Conservation (phyloP, 2,113 vertebrate genomes). For the Taxidea taxus region DNA sequence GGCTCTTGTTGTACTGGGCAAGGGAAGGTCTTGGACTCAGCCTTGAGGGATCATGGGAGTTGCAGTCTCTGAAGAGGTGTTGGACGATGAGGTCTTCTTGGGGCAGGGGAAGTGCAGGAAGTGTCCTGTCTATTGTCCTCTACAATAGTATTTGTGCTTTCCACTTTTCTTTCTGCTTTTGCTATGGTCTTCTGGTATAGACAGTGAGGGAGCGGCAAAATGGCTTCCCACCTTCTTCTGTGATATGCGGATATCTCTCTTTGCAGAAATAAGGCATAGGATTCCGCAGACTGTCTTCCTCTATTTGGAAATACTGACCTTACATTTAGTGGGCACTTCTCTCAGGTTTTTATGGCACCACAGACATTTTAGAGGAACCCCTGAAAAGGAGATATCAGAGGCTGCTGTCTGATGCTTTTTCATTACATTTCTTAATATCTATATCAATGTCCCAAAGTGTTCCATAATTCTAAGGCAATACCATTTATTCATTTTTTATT, state of each 20-base stretch:
- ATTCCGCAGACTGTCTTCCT: neutral
- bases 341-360: neutral
- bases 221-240: neutral
- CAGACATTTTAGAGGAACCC: neutral
- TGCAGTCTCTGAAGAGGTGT: neutral
- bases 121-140: neutral
- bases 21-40: neutral
- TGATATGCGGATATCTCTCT: neutral
- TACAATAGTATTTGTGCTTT: neutral
- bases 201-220: neutral
- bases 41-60: neutral
- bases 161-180: neutral
- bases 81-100: neutral
- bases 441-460: conserved; percentile 14
- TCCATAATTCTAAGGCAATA: conserved; percentile 29
- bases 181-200: neutral
- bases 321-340: neutral
- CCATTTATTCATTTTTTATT: conserved; percentile 60
- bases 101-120: neutral
- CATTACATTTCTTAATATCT: conserved; percentile 34
- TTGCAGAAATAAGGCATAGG: neutral
- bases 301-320: neutral
- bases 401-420: neutral
- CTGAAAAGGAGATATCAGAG: neutral
- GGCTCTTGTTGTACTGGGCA: neutral